phyloP scores from a whole-genome alignment of 2,797 vertebrate genomes.

The Passerculus sandwichensis region DNA sequence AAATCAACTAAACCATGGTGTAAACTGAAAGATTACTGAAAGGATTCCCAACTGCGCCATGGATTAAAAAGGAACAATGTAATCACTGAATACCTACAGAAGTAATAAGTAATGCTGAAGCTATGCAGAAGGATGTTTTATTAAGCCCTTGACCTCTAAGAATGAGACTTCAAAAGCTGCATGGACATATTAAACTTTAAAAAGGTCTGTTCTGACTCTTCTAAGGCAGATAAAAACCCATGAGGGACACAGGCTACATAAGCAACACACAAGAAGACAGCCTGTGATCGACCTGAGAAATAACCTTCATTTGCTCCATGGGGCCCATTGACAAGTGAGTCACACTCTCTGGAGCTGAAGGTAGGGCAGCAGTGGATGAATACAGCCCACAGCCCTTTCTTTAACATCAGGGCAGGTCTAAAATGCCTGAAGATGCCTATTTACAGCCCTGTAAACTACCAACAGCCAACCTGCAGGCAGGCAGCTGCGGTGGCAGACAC shows the following conservation, averaged over 20 bases:
- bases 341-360: not conserved
- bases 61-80: not conserved
- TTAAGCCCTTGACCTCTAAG: not conserved
- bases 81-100: not conserved
- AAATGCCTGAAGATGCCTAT: not conserved
- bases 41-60: not conserved
- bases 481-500: not conserved
- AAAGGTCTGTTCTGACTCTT: not conserved
- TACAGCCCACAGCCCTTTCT: not conserved
- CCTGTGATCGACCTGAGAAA: rapidly evolving
- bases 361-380: not conserved
- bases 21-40: not conserved
- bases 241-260: not conserved
- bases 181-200: not conserved
- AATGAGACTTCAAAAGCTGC: not conserved
- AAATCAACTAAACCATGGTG: not conserved
- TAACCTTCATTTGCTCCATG: not conserved
- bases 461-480: not conserved
- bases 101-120: not conserved
- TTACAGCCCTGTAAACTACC: not conserved
- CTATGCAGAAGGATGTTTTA: not conserved
- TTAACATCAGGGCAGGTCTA: not conserved
- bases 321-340: not conserved
- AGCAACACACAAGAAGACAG: not conserved
- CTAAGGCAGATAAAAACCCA: not conserved